Percentiles rank a stretch among this genome's conserved stretches.
These are phyloP conservation scores for Trididemnum clinides DNA, from an alignment of 23 tunicate genomes.

Conservation along the genomic window DNA sequence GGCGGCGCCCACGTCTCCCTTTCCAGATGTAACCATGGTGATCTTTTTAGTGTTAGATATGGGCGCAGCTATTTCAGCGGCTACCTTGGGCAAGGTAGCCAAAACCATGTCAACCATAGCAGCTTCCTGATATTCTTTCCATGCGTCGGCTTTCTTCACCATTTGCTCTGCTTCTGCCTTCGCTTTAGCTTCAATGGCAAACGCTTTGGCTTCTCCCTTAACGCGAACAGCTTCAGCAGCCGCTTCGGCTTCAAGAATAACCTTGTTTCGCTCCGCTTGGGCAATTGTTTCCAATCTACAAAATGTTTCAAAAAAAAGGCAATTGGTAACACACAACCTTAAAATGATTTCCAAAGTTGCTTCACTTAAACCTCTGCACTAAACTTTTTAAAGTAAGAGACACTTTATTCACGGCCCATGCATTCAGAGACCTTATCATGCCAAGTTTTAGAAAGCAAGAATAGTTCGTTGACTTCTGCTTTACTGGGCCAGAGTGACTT, in stretches of 20 bases:
- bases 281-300: slow-evolving; percentile 85
- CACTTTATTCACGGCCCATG: no score
- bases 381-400: no score
- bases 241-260: slow-evolving; percentile 95
- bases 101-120: slow-evolving; percentile 99
- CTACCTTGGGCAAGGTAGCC: slow-evolving; percentile 94
- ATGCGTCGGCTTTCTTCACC: slow-evolving; percentile 98
- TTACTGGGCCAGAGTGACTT: no score
- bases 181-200: slow-evolving; percentile 93
- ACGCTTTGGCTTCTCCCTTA: slow-evolving; percentile 94
- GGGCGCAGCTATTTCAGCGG: slow-evolving; percentile 98
- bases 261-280: slow-evolving; percentile 84
- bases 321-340: no score
- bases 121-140: slow-evolving; percentile 98
- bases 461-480: no score
- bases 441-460: no score
- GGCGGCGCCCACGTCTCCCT: slow-evolving; percentile 96
- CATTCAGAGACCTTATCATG: no score
- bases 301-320: no score
- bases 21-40: slow-evolving; percentile 95
- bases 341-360: no score
- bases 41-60: slow-evolving; percentile 68
- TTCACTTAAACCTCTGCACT: no score
- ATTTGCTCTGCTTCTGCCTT: slow-evolving; percentile 98
- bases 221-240: slow-evolving; percentile 82